Percentiles rank a stretch among this genome's conserved stretches.
These are phyloP conservation scores for Apodemia duryi DNA, from an alignment of 2,888 invertebrate genomes.

Conservation along the genomic window DNA sequence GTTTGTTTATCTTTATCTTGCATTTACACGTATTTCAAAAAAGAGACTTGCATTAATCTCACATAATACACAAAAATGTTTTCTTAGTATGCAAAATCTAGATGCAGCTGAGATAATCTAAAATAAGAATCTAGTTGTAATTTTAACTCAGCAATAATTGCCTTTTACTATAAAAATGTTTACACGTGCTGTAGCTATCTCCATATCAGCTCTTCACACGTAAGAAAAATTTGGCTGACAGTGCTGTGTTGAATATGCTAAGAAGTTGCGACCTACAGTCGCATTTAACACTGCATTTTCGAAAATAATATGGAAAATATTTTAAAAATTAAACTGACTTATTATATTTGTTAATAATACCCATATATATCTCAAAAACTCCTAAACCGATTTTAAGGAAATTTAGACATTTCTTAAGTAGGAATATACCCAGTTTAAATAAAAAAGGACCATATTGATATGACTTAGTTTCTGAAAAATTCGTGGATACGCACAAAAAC, in stretches of 20 bases:
- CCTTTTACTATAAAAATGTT: neutral
- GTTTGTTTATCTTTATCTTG: neutral
- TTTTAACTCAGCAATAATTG: neutral
- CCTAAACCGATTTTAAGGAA: no score
- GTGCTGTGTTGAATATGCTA: neutral
- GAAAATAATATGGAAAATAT: no score
- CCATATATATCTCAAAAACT: no score
- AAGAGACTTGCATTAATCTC: neutral
- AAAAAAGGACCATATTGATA: no score
- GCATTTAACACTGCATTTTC: no score
- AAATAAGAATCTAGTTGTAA: neutral
- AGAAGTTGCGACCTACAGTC: neutral
- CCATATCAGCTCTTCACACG: neutral
- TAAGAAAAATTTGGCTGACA: slow-evolving; percentile 1
- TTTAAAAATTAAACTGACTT: no score
- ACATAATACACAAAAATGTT: slow-evolving; percentile 7
- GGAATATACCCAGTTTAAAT: no score
- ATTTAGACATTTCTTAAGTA: no score
- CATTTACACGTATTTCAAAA: neutral
- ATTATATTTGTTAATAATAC: no score
- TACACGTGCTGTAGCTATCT: neutral
- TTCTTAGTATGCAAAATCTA: neutral
- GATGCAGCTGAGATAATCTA: slow-evolving; percentile 4
- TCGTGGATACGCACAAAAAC: no score
- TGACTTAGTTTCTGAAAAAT: no score